Percentiles rank a stretch among this genome's conserved stretches.
Conservation (phyloP, 2,797 vertebrate species). For the Anas bernieri region DNA sequence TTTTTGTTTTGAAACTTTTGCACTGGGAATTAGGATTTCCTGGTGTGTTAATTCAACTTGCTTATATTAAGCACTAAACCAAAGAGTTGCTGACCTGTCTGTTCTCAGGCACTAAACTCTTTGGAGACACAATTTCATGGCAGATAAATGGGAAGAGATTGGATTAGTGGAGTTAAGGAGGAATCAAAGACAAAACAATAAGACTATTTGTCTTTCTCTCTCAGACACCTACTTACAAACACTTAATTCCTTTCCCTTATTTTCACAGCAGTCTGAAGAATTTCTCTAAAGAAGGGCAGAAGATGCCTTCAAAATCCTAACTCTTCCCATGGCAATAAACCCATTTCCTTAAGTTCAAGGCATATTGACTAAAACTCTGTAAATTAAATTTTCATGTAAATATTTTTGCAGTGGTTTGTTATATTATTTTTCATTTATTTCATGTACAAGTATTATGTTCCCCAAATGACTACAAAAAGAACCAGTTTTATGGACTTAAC, state of each 20-base stretch:
- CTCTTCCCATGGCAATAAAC: background rate
- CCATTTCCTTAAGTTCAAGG: background rate
- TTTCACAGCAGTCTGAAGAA: background rate
- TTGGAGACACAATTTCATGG: background rate
- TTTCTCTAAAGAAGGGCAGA: background rate
- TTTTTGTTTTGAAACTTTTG: background rate
- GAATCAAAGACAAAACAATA: background rate
- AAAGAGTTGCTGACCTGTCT: background rate
- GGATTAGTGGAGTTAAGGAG: background rate
- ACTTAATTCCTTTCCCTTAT: rapidly evolving
- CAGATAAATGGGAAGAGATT: background rate
- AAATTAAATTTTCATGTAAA: background rate
- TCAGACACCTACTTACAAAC: background rate
- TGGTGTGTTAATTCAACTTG: background rate
- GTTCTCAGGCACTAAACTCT: background rate
- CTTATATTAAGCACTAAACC: background rate
- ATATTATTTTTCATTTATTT: background rate
- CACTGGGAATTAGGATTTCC: background rate
- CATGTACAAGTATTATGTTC: background rate
- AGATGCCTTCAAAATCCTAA: background rate
- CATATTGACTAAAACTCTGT: background rate
- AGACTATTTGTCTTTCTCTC: background rate
- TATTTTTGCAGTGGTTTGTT: background rate
- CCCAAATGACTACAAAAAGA: background rate
- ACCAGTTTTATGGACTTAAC: background rate